Base-by-base conservation (phyloP, 2,113 vertebrate genomes). In the Panthera uncia region DNA sequence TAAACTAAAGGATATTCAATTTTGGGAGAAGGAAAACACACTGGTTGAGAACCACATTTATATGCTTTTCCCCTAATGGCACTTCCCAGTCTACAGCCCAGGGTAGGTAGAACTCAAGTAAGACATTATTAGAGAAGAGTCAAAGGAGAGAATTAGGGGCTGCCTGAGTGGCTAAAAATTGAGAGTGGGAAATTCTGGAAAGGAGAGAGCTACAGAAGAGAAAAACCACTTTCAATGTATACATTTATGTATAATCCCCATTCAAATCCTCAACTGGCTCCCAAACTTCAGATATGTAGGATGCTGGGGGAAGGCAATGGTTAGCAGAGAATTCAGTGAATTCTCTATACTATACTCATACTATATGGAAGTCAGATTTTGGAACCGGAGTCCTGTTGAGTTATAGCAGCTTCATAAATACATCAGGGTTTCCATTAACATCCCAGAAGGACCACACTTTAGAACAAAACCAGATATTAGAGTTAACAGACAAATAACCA, bases 381-480 rank as follows among this genome's bases (percentile, higher is more conserved):
- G 12, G 12, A 85, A 96, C 79, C 41, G 21, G 21, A 61, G n/a
- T 61, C 89, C 63, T 89, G 6, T 9, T 27, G 50, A 36, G 1
- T 81, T 80, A 76, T 21, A 69, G 27, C 50, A 16, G 29, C 7
- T 83, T 74, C 48, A 80, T 31, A 73, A 96, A 71, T 61, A 69
- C 3, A 61, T 73, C 31, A 48, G 5, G 3, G 29, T 81, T 92
- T 91, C 52, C 25, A n/a, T 61, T 93, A 88, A 88, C 57, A 66
- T 45, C 21, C 8, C 65, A 55, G 68, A 94, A 73, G 21, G 31
- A 87, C 14, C 33, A 84, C 4, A 14, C 6, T 57, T 84, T 57
- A 97, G 23, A 41, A 78, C 1, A 85, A 97, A 97, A 89, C 1
- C 61, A 93, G n/a, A 69, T 91, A 3, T 69, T 92, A 69, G 8